A percentile compares a stretch with the other conserved stretches of the same genome.
Evolutionary conservation across 2,888 invertebrate species (phyloP).

Genomic region (Lapara coniferarum): DNA sequence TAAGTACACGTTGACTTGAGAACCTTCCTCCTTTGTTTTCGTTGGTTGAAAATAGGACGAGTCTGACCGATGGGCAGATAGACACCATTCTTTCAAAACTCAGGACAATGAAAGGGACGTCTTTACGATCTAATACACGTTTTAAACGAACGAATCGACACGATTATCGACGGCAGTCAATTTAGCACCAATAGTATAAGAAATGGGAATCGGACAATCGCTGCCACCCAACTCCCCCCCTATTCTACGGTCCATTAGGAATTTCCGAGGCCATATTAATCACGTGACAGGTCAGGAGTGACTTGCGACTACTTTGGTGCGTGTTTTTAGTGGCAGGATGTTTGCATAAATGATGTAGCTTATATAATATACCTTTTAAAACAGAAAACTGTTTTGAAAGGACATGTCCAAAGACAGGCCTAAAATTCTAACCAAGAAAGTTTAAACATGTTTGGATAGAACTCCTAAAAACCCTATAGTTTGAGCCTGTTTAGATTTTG

Average conservation of each 20-base stretch:
- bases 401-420: too few species aligned
- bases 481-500: too few species aligned
- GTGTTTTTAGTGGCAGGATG: slow-evolving; percentile 11
- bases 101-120: background rate
- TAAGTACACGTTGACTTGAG: too few species aligned
- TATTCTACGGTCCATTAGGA: slow-evolving; percentile 38
- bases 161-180: slow-evolving; percentile 17
- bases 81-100: too few species aligned
- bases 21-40: too few species aligned
- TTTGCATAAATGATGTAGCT: background rate
- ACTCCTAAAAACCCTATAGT: too few species aligned
- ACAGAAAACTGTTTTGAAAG: too few species aligned
- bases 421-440: too few species aligned
- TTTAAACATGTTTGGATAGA: too few species aligned
- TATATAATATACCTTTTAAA: too few species aligned
- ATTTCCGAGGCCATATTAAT: slow-evolving; percentile 48
- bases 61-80: too few species aligned
- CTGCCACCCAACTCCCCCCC: background rate
- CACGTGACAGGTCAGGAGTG: slow-evolving; percentile 46
- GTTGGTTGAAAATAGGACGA: too few species aligned
- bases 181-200: slow-evolving; percentile 8
- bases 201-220: background rate
- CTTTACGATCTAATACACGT: background rate
- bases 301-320: slow-evolving; percentile 40
- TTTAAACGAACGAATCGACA: background rate